Evolutionary conservation across 2,888 invertebrate species (phyloP).

Genomic region (Lamellibrachia columna): DNA sequence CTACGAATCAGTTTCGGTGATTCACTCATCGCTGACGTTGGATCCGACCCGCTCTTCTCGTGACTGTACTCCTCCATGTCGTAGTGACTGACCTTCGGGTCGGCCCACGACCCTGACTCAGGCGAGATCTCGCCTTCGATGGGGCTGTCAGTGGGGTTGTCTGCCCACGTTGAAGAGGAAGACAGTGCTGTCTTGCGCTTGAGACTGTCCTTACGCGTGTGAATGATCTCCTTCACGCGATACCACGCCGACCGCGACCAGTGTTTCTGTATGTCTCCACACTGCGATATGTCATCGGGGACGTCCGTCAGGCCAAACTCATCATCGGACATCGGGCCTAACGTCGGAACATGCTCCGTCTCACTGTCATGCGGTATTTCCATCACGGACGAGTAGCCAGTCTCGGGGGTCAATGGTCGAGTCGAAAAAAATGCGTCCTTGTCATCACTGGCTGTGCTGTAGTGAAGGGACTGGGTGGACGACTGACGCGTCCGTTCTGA

Average conservation of each 20-base stretch:
- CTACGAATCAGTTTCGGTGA: constrained; percentile 1
- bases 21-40: background rate
- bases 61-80: background rate
- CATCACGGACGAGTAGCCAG: constrained; percentile 17
- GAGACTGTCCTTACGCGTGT: constrained; percentile 69
- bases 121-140: constrained; percentile 2
- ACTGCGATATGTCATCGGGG: constrained; percentile 22
- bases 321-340: background rate
- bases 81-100: background rate
- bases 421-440: background rate
- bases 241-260: constrained; percentile 78
- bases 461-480: background rate
- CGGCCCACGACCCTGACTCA: background rate
- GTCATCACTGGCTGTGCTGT: constrained; percentile 3
- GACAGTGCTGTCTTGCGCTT: constrained; percentile 43
- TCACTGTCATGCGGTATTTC: background rate
- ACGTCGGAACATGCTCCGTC: background rate
- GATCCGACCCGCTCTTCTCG: background rate
- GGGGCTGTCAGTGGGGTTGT: background rate
- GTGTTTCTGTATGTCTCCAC: background rate
- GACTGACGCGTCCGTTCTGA: background rate
- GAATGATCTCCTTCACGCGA: constrained; percentile 81
- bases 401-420: constrained; percentile 20
- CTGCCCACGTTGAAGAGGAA: background rate
- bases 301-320: constrained; percentile 21